These are phyloP conservation scores for Vulpes ferrilata DNA, from an alignment of 2,113 vertebrate genomes.

Conservation along the genomic window DNA sequence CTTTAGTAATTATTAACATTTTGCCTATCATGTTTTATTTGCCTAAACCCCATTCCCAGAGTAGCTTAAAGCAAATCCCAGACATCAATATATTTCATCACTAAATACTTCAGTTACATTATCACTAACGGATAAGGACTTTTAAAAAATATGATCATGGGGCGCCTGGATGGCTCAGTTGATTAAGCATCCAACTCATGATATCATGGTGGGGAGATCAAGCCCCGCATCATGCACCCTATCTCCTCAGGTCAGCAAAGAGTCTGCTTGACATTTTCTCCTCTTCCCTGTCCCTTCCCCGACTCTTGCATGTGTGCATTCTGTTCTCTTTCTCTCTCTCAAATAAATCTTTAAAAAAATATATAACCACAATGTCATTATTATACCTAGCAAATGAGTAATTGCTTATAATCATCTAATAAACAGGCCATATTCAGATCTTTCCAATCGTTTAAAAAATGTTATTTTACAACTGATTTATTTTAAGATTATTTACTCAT, in stretches of 20 bases:
- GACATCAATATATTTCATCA: not conserved
- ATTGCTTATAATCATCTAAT: not conserved
- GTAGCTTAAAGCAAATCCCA: not conserved
- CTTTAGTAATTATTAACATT: not conserved
- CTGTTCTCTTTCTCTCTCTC: not conserved
- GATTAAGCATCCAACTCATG: not conserved
- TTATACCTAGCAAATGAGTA: not conserved
- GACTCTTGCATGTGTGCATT: not conserved
- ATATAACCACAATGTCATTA: not conserved
- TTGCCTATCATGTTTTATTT: not conserved
- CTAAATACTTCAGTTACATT: not conserved
- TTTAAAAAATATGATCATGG: not conserved
- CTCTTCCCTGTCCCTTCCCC: not conserved
- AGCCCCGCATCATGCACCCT: not conserved
- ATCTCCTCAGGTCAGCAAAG: accelerated
- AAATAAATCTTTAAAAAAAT: not conserved
- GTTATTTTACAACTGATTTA: not conserved
- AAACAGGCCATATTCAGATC: not conserved
- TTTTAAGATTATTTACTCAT: too few species aligned
- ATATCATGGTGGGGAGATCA: not conserved
- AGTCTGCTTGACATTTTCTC: not conserved
- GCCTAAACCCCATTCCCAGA: not conserved
- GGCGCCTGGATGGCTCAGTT: not conserved
- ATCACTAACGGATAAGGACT: not conserved
- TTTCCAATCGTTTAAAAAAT: not conserved